Percentiles rank a stretch among this genome's conserved stretches.
Conservation (phyloP, 2,888 invertebrate genomes). For the Dicroscelio sp. region DNA sequence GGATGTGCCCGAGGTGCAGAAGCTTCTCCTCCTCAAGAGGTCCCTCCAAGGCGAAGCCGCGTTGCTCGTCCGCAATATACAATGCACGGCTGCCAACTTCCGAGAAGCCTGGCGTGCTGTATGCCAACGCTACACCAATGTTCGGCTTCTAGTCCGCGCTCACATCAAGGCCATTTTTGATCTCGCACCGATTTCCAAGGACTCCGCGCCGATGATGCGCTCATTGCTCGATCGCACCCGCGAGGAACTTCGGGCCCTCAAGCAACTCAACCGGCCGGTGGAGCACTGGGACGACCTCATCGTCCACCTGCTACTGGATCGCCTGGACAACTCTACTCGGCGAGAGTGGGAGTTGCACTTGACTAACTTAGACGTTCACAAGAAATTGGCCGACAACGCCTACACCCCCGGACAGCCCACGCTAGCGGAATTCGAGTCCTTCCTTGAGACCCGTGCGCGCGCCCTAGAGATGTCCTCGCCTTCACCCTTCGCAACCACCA, state of each 20-base stretch:
- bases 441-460: background rate
- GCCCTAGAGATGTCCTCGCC: background rate
- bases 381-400: background rate
- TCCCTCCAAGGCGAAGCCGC: conserved; percentile 68
- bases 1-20: conserved; percentile 60
- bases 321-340: background rate
- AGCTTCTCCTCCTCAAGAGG: conserved; percentile 70
- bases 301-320: background rate
- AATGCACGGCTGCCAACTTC: conserved; percentile 62
- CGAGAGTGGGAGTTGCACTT: background rate
- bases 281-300: background rate
- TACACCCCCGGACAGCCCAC: background rate
- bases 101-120: conserved; percentile 65
- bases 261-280: background rate
- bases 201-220: conserved; percentile 58
- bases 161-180: conserved; percentile 67
- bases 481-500: background rate
- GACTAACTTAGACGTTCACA: background rate
- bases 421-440: conserved; percentile 16
- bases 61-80: conserved; percentile 58
- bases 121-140: conserved; percentile 70
- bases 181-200: background rate
- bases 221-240: conserved; percentile 26
- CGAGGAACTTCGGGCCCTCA: conserved; percentile 58
- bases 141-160: conserved; percentile 48